Evolutionary conservation across 2,888 invertebrate genomes (phyloP).

Genomic region (Petrolisthes manimaculis): DNA sequence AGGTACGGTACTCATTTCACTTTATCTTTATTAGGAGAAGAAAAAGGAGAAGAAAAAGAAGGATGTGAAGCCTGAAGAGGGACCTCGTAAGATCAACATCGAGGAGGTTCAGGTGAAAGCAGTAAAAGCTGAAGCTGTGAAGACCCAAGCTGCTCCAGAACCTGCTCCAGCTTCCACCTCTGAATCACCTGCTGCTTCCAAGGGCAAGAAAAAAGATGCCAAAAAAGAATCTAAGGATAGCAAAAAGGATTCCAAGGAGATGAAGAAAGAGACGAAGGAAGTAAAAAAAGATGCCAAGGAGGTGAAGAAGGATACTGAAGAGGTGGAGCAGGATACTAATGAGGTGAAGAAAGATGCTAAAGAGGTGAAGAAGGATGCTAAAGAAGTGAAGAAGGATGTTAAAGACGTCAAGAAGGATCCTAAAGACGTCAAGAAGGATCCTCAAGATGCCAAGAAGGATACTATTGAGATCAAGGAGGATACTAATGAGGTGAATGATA

Average conservation of each 20-base stretch:
- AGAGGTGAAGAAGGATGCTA: background rate
- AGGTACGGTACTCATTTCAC: background rate
- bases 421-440: background rate
- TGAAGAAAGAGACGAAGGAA: background rate
- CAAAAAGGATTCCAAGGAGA: background rate
- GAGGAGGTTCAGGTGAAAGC: conserved; percentile 31
- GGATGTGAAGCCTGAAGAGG: conserved; percentile 27
- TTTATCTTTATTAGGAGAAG: conserved; percentile 41
- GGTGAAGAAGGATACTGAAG: conserved; percentile 1
- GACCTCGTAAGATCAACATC: background rate
- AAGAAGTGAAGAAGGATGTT: background rate
- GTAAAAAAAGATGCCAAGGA: background rate
- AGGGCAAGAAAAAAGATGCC: background rate
- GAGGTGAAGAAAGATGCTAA: background rate
- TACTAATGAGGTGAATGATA: background rate
- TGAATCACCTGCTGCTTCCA: background rate
- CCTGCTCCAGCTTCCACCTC: background rate
- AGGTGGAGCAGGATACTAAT: background rate
- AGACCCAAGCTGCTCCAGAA: conserved; percentile 7
- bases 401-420: background rate
- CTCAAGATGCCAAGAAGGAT: background rate
- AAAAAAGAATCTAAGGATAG: background rate
- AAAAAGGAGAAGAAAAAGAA: conserved; percentile 61
- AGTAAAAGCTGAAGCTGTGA: conserved; percentile 24
- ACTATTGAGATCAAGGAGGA: background rate